These are phyloP conservation scores for Numenius phaeopus DNA, from an alignment of 2,797 vertebrate genomes.

Conservation along the genomic window DNA sequence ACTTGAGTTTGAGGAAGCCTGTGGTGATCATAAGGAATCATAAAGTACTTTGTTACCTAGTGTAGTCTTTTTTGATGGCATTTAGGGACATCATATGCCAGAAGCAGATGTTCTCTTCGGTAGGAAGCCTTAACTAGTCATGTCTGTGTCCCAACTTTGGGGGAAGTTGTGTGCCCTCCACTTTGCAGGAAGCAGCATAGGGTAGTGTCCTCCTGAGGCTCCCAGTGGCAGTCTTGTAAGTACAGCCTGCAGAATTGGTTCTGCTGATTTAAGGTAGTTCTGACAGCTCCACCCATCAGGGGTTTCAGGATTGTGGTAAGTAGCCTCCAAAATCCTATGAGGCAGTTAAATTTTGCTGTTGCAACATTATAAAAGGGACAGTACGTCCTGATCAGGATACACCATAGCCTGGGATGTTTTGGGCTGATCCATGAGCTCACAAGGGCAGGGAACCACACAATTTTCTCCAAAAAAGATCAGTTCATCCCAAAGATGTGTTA, in stretches of 20 bases:
- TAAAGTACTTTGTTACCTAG: not conserved
- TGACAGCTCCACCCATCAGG: not conserved
- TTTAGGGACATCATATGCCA: not conserved
- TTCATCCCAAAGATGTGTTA: not conserved
- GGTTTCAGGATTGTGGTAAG: not conserved
- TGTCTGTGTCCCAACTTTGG: not conserved
- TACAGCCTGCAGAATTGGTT: not conserved
- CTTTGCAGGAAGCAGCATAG: not conserved
- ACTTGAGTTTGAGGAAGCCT: not conserved
- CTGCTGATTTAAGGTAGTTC: not conserved
- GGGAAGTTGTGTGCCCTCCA: not conserved
- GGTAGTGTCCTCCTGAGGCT: not conserved
- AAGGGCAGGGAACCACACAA: not conserved
- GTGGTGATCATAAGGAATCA: not conserved
- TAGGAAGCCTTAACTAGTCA: not conserved
- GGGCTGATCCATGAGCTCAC: not conserved
- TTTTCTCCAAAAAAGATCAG: not conserved
- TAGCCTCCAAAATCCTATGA: not conserved
- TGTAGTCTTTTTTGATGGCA: not conserved
- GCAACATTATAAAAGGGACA: not conserved
- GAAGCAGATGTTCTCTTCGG: not conserved
- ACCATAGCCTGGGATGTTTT: accelerated
- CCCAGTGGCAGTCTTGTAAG: not conserved
- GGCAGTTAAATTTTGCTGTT: not conserved
- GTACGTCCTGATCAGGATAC: not conserved